Evolutionary conservation across 2,888 invertebrate genomes (phyloP).

Genomic region (Amiota mariae): DNA sequence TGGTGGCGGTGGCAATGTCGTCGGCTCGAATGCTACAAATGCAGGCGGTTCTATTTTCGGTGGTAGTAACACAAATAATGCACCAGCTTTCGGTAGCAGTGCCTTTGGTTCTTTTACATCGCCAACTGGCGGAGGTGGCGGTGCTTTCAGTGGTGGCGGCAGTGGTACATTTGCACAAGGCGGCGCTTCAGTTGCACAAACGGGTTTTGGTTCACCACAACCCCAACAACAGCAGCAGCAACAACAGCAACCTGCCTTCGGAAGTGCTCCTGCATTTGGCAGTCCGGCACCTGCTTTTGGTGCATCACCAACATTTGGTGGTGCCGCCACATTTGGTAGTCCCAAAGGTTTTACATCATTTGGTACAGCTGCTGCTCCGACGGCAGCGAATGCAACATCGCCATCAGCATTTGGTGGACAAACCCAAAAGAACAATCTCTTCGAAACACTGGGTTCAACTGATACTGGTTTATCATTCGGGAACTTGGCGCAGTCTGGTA

Average conservation of each 20-base stretch:
- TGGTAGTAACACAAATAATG: constrained; percentile 45
- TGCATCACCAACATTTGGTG: constrained; percentile 70
- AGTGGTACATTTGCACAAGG: constrained; percentile 59
- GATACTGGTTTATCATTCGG: constrained; percentile 71
- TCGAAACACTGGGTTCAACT: constrained; percentile 70
- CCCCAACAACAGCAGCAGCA: constrained; percentile 45
- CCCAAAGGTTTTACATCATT: constrained; percentile 69
- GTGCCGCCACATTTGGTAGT: constrained; percentile 68
- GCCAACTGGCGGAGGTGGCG: constrained; percentile 50
- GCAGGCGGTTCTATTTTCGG: constrained; percentile 47
- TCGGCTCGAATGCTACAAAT: constrained; percentile 36
- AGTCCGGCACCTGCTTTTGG: constrained; percentile 69
- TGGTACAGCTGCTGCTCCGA: constrained; percentile 50
- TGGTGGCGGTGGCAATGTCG: constrained; percentile 32
- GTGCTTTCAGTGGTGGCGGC: constrained; percentile 50
- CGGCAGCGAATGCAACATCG: constrained; percentile 47
- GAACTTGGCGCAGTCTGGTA: constrained; percentile 71
- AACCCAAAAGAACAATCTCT: constrained; percentile 67
- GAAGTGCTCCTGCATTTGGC: constrained; percentile 64
- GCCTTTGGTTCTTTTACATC: constrained; percentile 63
- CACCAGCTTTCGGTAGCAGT: constrained; percentile 46
- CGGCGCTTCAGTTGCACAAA: constrained; percentile 64
- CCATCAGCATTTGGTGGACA: constrained; percentile 57
- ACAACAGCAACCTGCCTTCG: constrained; percentile 69
- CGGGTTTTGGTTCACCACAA: constrained; percentile 69